Evolutionary conservation across 2,888 invertebrate species (phyloP).

Genomic region (Orchesellides sinensis): DNA sequence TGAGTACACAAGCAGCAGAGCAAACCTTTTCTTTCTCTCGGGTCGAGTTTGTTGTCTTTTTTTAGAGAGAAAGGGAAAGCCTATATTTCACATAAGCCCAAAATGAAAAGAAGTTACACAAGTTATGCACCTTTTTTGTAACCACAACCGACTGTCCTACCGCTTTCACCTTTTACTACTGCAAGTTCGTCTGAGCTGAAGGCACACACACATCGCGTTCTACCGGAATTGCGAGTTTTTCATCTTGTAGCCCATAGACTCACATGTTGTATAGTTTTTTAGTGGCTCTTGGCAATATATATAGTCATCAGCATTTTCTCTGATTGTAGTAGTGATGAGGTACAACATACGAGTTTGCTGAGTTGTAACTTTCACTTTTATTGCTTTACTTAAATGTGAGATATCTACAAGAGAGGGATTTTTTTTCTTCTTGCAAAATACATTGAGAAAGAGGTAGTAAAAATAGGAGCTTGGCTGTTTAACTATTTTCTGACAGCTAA

Average conservation of each 20-base stretch:
- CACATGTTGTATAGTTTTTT: neutral
- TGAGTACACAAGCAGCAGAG: constrained; percentile 35
- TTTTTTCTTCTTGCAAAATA: neutral
- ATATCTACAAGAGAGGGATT: neutral
- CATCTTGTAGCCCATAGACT: too few species aligned
- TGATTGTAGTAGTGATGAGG: constrained; percentile 32
- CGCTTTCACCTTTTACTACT: neutral
- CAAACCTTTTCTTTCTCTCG: constrained; percentile 22
- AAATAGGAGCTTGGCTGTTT: constrained; percentile 25
- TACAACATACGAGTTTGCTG: constrained; percentile 23
- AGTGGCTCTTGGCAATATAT: neutral
- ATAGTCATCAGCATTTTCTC: constrained; percentile 5
- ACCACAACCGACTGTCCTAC: constrained; percentile 3
- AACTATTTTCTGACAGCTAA: constrained; percentile 51
- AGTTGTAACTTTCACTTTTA: constrained; percentile 44
- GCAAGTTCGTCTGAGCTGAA: neutral
- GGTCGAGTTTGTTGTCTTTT: neutral
- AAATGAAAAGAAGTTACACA: constrained; percentile 19
- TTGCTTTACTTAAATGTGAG: neutral
- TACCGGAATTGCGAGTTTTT: neutral
- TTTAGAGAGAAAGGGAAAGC: neutral
- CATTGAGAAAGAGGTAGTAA: neutral
- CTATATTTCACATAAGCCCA: neutral
- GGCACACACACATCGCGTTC: neutral
- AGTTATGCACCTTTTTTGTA: constrained; percentile 3